Evolutionary conservation across 2,113 vertebrate genomes (phyloP).

Genomic region (Natator depressus): DNA sequence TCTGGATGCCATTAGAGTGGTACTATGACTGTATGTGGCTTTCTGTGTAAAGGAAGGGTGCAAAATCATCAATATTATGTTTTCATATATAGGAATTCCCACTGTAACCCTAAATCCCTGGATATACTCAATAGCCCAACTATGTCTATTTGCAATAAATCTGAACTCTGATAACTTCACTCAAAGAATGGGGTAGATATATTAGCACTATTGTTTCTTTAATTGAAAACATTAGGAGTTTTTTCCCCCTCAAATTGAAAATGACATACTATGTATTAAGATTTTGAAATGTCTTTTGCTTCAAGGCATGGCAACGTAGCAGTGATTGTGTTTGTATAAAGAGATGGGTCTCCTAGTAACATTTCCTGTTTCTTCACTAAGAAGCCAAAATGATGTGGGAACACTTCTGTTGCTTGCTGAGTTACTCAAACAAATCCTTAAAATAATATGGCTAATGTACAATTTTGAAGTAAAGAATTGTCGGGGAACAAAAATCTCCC

Average conservation of each 20-base stretch:
- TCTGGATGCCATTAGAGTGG: neutral
- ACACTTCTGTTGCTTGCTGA: neutral
- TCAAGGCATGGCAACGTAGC: neutral
- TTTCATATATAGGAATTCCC: neutral
- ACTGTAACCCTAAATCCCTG: neutral
- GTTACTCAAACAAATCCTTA: neutral
- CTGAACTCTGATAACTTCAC: neutral
- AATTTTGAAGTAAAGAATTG: neutral
- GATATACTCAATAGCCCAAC: neutral
- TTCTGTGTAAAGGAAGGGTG: neutral
- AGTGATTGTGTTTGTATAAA: neutral
- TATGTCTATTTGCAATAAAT: neutral
- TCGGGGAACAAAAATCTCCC: neutral
- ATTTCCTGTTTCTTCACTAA: neutral
- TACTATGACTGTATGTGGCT: neutral
- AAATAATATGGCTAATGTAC: neutral
- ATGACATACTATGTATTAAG: neutral
- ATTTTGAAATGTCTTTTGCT: neutral
- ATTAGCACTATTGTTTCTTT: neutral
- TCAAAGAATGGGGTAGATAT: neutral
- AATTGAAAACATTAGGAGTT: neutral
- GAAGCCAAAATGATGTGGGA: neutral
- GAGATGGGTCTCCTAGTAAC: neutral
- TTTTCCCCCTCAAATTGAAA: neutral
- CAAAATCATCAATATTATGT: neutral